Base-by-base conservation (phyloP, 2,113 vertebrate species). In the Herpetotheres cachinnans region DNA sequence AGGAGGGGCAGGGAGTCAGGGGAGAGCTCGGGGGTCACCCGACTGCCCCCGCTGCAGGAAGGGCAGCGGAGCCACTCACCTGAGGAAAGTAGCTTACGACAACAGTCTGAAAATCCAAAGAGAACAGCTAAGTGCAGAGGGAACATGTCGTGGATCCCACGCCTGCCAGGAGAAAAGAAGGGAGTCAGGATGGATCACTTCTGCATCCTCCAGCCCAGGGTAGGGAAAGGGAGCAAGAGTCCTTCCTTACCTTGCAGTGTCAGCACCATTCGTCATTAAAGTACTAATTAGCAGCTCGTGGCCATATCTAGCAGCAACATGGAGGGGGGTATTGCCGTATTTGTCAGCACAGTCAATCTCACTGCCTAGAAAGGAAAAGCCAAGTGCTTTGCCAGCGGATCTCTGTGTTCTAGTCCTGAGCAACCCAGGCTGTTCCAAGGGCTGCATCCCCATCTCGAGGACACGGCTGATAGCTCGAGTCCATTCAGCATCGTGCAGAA, bases 251-350 rank as follows among this genome's bases (percentile, higher is more conserved):
- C 98, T 99, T 96, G 98, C 97, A 80, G 99, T 99, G 87, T 99
- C 99, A 71, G 99, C 99, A 97, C 99, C 99, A 79, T 99, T 99
- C 82, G 99, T 99, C 98, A 99, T 98, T 96, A 99, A 98, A 95
- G 99, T 99, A 97, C 99, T 99, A 97, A 99, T 99, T 94, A 99
- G 98, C 96, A 99, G 98, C 98, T 99, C 99, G 70, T 99, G 99
- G 96, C 99, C 99, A 4, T 99, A 99, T 97, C 99, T 99, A 98
- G 99, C 99, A 97, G 99, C 99, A 96, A 99, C 98, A 22, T 99
- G 99, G 96, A 99, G 98, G 95, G 99, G 99, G 83, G 99, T 99
- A 98, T 99, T 99, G 98, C 99, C 99, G 95, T 98, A 98, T 90
- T 98, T 98, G 97, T 99, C 99, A 36, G 98, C 98, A 86, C 99